Conservation (phyloP, 2,113 vertebrate species). For the sheep (Ovis aries) region DNA sequence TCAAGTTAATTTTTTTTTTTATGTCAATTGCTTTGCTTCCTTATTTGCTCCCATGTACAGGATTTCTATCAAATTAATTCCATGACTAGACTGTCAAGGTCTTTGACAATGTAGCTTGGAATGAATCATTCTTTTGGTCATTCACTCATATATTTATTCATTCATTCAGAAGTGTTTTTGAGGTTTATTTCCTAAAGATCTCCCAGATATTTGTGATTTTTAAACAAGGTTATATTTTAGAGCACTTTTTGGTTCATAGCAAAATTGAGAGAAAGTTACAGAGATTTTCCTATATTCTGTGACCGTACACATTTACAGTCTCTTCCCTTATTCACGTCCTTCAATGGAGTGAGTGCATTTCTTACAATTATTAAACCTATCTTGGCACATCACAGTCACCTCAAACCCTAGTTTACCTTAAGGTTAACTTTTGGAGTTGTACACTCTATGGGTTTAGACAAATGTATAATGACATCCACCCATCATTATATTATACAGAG, state of each 20-base stretch:
- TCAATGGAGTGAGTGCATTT: not conserved
- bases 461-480: not conserved
- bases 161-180: not conserved
- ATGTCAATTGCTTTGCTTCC: not conserved
- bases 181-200: not conserved
- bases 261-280: not conserved
- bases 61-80: not conserved
- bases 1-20: not conserved
- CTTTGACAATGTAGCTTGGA: not conserved
- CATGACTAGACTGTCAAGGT: not conserved
- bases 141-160: not conserved
- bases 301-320: rapidly evolving
- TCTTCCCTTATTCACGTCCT: rapidly evolving
- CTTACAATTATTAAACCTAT: not conserved
- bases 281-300: not conserved
- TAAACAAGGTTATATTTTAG: not conserved
- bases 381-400: not conserved
- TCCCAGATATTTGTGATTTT: not conserved
- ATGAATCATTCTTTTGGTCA: not conserved
- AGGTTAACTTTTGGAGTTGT: not conserved
- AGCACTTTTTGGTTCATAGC: not conserved
- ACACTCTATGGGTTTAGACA: not conserved
- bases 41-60: not conserved
- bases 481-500: not conserved
- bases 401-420: not conserved